Conservation (phyloP, 1,140 invertebrate genomes). For the Charaxes varanes region DNA sequence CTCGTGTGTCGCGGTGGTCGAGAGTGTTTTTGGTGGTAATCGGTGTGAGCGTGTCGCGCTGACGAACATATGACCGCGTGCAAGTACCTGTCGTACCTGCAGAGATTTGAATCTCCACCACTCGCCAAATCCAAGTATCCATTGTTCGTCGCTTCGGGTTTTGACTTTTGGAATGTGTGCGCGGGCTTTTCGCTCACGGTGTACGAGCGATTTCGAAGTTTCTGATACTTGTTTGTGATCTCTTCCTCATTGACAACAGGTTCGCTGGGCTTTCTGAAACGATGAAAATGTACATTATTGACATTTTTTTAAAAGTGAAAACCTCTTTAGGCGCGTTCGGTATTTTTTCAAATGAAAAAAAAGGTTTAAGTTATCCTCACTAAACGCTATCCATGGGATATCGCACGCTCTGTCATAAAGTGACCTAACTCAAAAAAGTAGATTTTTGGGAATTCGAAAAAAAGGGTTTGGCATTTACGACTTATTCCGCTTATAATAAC, state of each 20-base stretch:
- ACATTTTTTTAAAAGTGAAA: too few species aligned
- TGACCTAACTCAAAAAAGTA: too few species aligned
- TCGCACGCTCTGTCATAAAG: too few species aligned
- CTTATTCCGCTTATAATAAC: too few species aligned
- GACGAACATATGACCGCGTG: constrained; percentile 76
- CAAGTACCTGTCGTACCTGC: constrained; percentile 76
- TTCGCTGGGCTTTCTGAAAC: constrained; percentile 68
- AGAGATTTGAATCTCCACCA: constrained; percentile 73
- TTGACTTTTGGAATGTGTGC: constrained; percentile 51
- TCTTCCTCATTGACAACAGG: constrained; percentile 56
- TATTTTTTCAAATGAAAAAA: too few species aligned
- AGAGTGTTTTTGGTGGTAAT: constrained; percentile 57
- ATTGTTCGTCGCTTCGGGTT: constrained; percentile 44
- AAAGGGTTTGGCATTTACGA: too few species aligned
- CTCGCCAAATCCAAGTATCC: constrained; percentile 66
- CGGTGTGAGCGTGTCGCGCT: constrained; percentile 58
- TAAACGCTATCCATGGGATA: too few species aligned
- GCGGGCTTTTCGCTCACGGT: constrained; percentile 68
- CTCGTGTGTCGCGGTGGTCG: constrained; percentile 31
- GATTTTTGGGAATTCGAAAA: too few species aligned
- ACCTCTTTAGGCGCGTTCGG: too few species aligned
- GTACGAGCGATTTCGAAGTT: constrained; percentile 71
- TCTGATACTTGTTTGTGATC: constrained; percentile 60
- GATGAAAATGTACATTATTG: constrained; percentile 14
- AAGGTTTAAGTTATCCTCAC: too few species aligned